Evolutionary conservation across 23 tunicate species (phyloP), one percentile per base, ranked within the genome.

Genomic region (Ciona savignyi): DNA sequence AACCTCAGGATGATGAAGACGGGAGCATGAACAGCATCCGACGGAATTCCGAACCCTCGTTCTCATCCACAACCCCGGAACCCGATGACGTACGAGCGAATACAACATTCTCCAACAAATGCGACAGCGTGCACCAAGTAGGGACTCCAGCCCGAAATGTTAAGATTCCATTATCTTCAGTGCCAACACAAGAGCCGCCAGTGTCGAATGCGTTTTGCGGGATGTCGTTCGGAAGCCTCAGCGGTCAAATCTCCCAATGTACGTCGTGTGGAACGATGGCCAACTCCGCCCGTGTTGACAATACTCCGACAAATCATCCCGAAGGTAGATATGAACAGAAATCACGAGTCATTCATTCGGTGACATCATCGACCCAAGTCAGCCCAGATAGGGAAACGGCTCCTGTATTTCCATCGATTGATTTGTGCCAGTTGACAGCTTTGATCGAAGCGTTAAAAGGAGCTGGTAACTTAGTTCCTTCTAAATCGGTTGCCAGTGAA

Each of bases 321-420:
- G 4, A 20, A 63, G 28, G 24, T 9, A 4, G 67, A 4, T 63
- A 11, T 9, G 15, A 9, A 42, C 11, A 6, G 56, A 42, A 42
- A 15, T n/a, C n/a, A 66, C 25, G 31, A 66, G 9, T 3, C 34
- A 48, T 1, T 27, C 76, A 0, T 0, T 88, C 96, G 0, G 96
- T 88, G 0, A 74, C 71, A 67, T 88, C 96, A 3, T 88, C 96
- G 3, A 88, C 96, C 23, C 97, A 91, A 67, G 97, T 81, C 23
- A 79, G 82, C 0, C 86, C 90, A 1, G 76, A 73, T 3, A 60
- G 74, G 66, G 86, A 77, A 66, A 29, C 11, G 3, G 48, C 77
- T 1, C 27, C 66, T 1, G 56, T 29, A 28, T 27, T 78, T 51
- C 72, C 84, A 21, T 82, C 96, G 28, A 60, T 88, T n/a, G 91